These are phyloP conservation scores for Sitobion miscanthi DNA, from an alignment of 1,140 invertebrate species.

Conservation along the genomic window DNA sequence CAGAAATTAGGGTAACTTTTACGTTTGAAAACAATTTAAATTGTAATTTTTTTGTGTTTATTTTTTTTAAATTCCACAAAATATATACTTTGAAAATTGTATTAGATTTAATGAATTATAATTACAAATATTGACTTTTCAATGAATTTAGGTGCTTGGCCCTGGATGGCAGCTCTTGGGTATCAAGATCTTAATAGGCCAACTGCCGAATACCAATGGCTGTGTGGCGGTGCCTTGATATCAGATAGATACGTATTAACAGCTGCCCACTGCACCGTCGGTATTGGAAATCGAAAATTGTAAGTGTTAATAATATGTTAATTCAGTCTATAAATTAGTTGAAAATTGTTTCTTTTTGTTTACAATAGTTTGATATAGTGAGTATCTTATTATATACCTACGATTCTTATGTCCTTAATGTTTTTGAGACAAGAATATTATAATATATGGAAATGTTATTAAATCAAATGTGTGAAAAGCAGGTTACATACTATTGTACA, in stretches of 20 bases:
- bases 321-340: neutral
- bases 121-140: neutral
- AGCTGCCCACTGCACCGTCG: constrained; percentile 62
- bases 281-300: constrained; percentile 54
- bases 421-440: neutral
- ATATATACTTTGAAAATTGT: too few species aligned
- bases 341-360: neutral
- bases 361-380: neutral
- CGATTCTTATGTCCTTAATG: neutral
- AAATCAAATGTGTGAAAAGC: neutral
- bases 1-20: too few species aligned
- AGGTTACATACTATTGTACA: neutral
- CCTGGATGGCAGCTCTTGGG: constrained; percentile 65
- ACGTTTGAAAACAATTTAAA: neutral
- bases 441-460: neutral
- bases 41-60: neutral
- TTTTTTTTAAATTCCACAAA: neutral
- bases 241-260: constrained; percentile 68
- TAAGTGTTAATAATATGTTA: constrained; percentile 6
- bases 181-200: constrained; percentile 63
- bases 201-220: constrained; percentile 46
- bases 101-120: neutral
- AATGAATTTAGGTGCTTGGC: constrained; percentile 59
- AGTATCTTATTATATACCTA: neutral
- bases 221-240: constrained; percentile 77